Percentiles rank a stretch among this genome's conserved stretches.
phyloP scores from a whole-genome alignment of 2,888 invertebrate species.

The Epinotia brunnichana region DNA sequence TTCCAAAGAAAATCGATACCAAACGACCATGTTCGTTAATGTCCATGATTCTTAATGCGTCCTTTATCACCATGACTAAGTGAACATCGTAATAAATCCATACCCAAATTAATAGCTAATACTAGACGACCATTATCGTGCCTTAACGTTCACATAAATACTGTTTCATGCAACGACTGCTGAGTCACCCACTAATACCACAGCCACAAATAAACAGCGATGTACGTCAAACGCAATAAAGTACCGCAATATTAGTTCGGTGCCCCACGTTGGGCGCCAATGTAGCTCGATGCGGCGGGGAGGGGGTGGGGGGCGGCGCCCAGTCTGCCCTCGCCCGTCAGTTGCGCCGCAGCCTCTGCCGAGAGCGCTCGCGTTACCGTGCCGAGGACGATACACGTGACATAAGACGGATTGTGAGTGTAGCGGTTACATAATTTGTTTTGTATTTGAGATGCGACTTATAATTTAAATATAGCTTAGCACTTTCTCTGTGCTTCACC shows the following conservation, averaged over 20 bases:
- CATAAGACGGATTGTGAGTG: conserved; percentile 72
- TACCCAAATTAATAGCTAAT: conserved; percentile 13
- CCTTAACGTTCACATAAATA: not conserved
- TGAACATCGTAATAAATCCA: conserved; percentile 10
- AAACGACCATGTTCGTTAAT: not conserved
- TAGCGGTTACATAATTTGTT: conserved; percentile 66
- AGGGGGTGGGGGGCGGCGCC: conserved; percentile 48
- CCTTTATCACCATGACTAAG: conserved; percentile 6
- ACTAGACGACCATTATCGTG: conserved; percentile 4
- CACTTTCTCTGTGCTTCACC: not conserved
- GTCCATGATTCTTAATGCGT: conserved; percentile 23
- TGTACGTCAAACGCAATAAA: conserved; percentile 38
- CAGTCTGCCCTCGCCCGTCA: conserved; percentile 57
- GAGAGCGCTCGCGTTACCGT: conserved; percentile 62
- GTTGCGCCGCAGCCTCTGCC: conserved; percentile 76
- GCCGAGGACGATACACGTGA: conserved; percentile 64
- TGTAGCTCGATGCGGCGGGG: conserved; percentile 55
- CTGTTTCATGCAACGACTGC: conserved; percentile 7
- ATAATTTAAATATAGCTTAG: not conserved
- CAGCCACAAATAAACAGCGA: conserved; percentile 27
- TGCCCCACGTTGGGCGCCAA: conserved; percentile 73
- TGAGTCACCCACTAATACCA: not conserved
- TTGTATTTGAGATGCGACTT: conserved; percentile 18
- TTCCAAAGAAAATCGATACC: not conserved
- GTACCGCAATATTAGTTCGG: conserved; percentile 46